Conservation (phyloP, 2,888 invertebrate genomes). For the Marronus borbonicus region DNA sequence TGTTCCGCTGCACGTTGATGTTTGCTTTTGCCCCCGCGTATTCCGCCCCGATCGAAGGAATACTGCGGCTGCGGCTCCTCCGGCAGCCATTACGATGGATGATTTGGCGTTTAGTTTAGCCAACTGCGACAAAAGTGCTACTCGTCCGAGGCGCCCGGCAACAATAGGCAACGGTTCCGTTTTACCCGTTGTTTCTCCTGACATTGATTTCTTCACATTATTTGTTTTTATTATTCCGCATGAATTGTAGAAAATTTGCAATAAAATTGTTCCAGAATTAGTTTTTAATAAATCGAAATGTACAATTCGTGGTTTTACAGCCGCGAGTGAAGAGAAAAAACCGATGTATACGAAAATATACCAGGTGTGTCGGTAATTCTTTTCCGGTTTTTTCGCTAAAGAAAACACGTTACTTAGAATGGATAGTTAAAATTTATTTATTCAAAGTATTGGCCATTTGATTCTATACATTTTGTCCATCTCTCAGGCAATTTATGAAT, state of each 20-base stretch:
- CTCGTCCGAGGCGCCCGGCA: slow-evolving; percentile 31
- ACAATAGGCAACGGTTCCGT: slow-evolving; percentile 44
- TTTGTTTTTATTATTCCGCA: slow-evolving; percentile 13
- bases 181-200: slow-evolving; percentile 20
- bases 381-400: too few species aligned
- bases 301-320: too few species aligned
- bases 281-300: too few species aligned
- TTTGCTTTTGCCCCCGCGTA: slow-evolving; percentile 48
- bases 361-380: too few species aligned
- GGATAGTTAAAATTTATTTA: too few species aligned
- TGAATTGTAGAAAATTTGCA: slow-evolving; percentile 19
- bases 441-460: too few species aligned
- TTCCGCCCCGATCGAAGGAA: slow-evolving; percentile 31
- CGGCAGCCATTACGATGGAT: slow-evolving; percentile 60
- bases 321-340: too few species aligned
- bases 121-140: slow-evolving; percentile 44
- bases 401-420: too few species aligned
- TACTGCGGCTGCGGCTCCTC: slow-evolving; percentile 20
- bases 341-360: too few species aligned
- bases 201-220: slow-evolving; percentile 7
- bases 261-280: not conserved
- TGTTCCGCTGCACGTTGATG: slow-evolving; percentile 27
- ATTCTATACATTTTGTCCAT: too few species aligned
- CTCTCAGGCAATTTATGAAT: too few species aligned
- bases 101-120: slow-evolving; percentile 60